Evolutionary conservation across 2,888 invertebrate genomes (phyloP), one percentile per base, ranked within the genome.

Genomic region (Lasioglossum morio): DNA sequence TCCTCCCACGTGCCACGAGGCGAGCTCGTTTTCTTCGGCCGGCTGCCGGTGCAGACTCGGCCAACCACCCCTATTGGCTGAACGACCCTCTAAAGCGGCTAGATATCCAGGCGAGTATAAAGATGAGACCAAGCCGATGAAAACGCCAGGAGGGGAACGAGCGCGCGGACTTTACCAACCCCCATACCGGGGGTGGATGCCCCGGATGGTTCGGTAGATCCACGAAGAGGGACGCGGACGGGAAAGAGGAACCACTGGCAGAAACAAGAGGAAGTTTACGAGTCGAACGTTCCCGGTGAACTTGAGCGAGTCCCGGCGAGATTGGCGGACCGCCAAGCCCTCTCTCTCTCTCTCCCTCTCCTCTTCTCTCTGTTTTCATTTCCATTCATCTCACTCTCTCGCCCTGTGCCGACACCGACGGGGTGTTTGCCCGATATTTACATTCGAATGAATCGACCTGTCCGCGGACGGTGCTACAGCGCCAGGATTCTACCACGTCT

Each of bases 391-490:
- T n/a, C 70, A 0, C 40, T 40, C 40, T 19, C 12, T 40, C 14
- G 23, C n/a, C 2, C 27, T 27, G 43, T 30, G 16, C 40, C 85
- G 75, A 77, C 79, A 34, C 40, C 72, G 77, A 46, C 74, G 84
- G 82, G 83, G 77, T 88, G 88, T 86, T 91, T 92, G 89, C 80
- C 89, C 89, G 91, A 93, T 92, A 92, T 93, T 93, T 91, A 89
- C 88, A 85, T 84, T 81, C 60, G 80, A 66, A 82, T 81, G 72
- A 82, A 90, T 82, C 83, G 88, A 27, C 72, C 82, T 81, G 72
- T 80, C 77, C 74, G 77, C 60, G 69, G 76, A 77, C 30, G 60
- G 37, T 84, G 70, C 77, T 81, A 76, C 79, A 60, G 69, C 57
- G 66, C 60, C 60, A 37, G 72, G 19, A 12, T n/a, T 27, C 7